Evolutionary conservation across 2,113 vertebrate species (phyloP).

Genomic region (Grammomys surdaster): DNA sequence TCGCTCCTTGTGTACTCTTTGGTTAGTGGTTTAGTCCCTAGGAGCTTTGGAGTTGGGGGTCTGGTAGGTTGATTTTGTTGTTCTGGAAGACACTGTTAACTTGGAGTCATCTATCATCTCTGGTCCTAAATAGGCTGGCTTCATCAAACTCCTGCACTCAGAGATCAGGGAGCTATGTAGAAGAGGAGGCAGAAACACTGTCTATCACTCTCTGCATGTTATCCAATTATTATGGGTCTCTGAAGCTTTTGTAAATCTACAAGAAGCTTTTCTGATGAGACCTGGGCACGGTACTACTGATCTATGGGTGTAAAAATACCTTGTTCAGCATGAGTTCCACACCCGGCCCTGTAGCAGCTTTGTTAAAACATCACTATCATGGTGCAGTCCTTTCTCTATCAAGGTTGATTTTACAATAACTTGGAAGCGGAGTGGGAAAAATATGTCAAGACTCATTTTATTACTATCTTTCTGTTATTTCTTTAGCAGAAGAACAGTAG

Average conservation of each 20-base stretch:
- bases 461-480: background rate
- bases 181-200: background rate
- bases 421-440: too few relatives aligned
- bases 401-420: too few relatives aligned
- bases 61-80: background rate
- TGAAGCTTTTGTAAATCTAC: too few relatives aligned
- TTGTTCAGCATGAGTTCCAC: too few relatives aligned
- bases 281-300: background rate
- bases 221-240: background rate
- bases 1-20: too few relatives aligned
- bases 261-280: background rate
- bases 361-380: too few relatives aligned
- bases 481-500: background rate
- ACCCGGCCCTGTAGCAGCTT: too few relatives aligned
- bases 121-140: background rate
- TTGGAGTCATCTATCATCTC: background rate
- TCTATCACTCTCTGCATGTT: background rate
- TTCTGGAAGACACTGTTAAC: background rate
- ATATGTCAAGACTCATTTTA: background rate
- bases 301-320: background rate
- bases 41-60: too few relatives aligned
- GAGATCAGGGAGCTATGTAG: background rate
- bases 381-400: too few relatives aligned
- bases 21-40: too few relatives aligned
- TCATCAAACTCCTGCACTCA: background rate